Conservation (phyloP, 2,888 invertebrate species). For the Trissoscelio sp. region DNA sequence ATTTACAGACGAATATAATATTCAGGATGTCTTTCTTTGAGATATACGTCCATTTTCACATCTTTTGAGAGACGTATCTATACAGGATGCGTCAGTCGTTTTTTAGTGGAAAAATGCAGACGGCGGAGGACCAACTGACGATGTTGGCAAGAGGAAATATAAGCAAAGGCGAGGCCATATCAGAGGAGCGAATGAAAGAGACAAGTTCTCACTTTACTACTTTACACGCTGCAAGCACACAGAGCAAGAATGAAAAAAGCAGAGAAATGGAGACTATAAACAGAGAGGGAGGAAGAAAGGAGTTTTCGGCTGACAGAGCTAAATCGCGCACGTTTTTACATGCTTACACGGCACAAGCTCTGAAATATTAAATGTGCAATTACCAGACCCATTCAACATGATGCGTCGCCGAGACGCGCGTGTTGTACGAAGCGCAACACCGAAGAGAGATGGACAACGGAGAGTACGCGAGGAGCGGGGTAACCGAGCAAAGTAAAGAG, state of each 20-base stretch:
- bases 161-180: constrained; percentile 50
- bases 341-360: constrained; percentile 80
- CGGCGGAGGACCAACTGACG: constrained; percentile 52
- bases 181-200: constrained; percentile 69
- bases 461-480: constrained; percentile 7
- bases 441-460: constrained; percentile 61
- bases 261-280: constrained; percentile 69
- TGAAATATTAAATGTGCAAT: constrained; percentile 83
- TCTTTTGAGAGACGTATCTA: constrained; percentile 49
- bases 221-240: constrained; percentile 73
- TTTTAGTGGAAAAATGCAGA: constrained; percentile 49
- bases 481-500: constrained; percentile 58
- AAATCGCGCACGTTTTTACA: constrained; percentile 80
- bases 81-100: constrained; percentile 56
- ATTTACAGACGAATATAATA: constrained; percentile 30
- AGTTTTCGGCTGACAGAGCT: constrained; percentile 71
- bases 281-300: constrained; percentile 71
- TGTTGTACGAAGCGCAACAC: constrained; percentile 58
- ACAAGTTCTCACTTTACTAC: constrained; percentile 77
- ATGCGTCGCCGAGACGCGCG: constrained; percentile 77
- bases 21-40: constrained; percentile 19
- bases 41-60: constrained; percentile 12
- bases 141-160: constrained; percentile 55
- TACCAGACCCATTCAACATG: constrained; percentile 82
- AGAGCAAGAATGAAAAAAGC: constrained; percentile 72